These are phyloP conservation scores for Caenorhabditis remanei DNA, from an alignment of 1,140 invertebrate species.

Conservation along the genomic window DNA sequence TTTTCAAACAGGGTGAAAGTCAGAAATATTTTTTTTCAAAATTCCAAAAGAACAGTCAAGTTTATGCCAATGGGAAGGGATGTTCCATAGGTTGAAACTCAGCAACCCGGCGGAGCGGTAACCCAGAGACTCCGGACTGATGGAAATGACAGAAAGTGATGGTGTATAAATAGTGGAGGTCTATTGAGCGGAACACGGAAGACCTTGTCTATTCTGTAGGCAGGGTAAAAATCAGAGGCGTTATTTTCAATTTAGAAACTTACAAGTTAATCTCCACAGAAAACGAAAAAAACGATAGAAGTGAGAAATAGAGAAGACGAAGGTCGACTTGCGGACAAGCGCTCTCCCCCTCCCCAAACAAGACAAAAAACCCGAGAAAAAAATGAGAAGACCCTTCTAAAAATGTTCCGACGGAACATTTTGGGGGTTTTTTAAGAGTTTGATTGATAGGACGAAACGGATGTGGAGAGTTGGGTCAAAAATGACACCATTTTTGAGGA, in stretches of 20 bases:
- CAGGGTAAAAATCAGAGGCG: no score
- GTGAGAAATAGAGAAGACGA: not conserved
- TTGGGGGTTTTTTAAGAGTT: slow-evolving; percentile 19
- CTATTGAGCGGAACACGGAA: not conserved
- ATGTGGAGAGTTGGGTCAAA: not conserved
- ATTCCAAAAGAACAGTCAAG: not conserved
- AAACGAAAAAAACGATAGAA: no score
- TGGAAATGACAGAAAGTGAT: not conserved
- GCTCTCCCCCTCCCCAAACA: no score
- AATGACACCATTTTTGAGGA: not conserved
- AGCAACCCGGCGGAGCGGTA: not conserved
- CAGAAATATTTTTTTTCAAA: no score
- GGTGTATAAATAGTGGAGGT: not conserved
- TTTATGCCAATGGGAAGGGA: not conserved
- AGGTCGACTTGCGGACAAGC: not conserved
- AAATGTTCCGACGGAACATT: not conserved
- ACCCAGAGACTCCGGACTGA: slow-evolving; percentile 8
- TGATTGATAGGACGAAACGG: slow-evolving; percentile 24
- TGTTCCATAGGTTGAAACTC: not conserved
- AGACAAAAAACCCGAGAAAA: not conserved
- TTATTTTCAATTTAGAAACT: no score
- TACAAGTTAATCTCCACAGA: no score
- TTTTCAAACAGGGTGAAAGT: no score
- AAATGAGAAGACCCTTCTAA: not conserved
- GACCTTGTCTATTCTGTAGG: no score